Conservation (phyloP, 2,888 invertebrate species). For the Melanostoma scalare region DNA sequence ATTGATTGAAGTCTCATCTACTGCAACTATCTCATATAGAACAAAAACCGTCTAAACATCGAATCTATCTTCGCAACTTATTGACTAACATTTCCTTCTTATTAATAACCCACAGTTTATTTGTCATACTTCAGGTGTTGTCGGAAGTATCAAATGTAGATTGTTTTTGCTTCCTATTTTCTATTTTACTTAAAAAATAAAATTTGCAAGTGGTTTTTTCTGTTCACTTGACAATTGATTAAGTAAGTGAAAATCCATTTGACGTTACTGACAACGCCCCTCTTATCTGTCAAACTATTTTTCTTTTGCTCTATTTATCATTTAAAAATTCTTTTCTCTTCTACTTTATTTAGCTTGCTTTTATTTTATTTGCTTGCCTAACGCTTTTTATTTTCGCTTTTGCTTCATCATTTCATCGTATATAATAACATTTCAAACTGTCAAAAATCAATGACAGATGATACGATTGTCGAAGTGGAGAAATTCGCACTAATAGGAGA, state of each 20-base stretch:
- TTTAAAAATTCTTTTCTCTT: constrained; percentile 63
- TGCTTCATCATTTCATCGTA: constrained; percentile 57
- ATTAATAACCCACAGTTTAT: constrained; percentile 18
- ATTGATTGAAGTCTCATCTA: constrained; percentile 26
- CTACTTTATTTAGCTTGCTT: constrained; percentile 51
- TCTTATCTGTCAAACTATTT: constrained; percentile 46
- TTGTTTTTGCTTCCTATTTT: no score
- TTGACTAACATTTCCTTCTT: constrained; percentile 65
- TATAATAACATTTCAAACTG: constrained; percentile 41
- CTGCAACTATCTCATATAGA: constrained; percentile 54
- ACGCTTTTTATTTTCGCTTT: constrained; percentile 74
- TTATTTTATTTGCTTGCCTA: constrained; percentile 71
- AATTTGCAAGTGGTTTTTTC: no score
- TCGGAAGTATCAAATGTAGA: not conserved
- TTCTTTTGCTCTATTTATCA: constrained; percentile 74
- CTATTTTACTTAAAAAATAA: no score
- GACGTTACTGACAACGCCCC: not conserved
- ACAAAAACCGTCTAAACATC: constrained; percentile 28
- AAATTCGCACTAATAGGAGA: constrained; percentile 96
- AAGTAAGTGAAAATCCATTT: not conserved
- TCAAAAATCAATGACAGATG: constrained; percentile 84
- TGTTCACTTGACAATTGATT: no score
- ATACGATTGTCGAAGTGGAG: constrained; percentile 94
- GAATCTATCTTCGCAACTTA: constrained; percentile 43
- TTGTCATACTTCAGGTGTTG: not conserved